Percentiles rank a stretch among this genome's conserved stretches.
These are phyloP conservation scores for Hydroisotoma schaefferi DNA, from an alignment of 2,888 invertebrate genomes.

Conservation along the genomic window DNA sequence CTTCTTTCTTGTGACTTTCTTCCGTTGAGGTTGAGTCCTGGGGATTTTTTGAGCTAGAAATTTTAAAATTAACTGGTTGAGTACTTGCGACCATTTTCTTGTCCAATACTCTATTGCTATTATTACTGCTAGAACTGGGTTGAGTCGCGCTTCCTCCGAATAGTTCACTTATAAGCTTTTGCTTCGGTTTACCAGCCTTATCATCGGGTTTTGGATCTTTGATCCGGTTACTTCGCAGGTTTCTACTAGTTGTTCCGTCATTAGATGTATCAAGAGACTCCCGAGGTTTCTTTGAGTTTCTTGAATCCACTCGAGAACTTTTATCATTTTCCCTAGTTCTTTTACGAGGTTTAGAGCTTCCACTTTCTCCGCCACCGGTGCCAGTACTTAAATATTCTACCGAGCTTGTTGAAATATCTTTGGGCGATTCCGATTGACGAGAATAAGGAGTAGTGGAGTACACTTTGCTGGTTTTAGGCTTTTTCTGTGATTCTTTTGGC, in stretches of 20 bases:
- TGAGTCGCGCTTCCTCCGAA: slow-evolving; percentile 27
- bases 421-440: too few species aligned
- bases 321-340: slow-evolving; percentile 23
- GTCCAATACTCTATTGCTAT: too few species aligned
- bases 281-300: slow-evolving; percentile 16
- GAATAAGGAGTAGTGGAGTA: too few species aligned
- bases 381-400: neutral
- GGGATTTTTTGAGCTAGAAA: neutral
- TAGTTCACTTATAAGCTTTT: slow-evolving; percentile 25
- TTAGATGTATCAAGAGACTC: neutral
- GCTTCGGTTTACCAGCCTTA: slow-evolving; percentile 11
- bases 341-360: slow-evolving; percentile 45
- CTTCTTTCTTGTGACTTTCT: neutral
- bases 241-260: slow-evolving; percentile 3
- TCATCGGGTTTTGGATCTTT: slow-evolving; percentile 5
- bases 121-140: too few species aligned
- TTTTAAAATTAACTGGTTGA: too few species aligned
- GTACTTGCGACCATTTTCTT: too few species aligned
- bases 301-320: slow-evolving; percentile 12
- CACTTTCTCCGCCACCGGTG: slow-evolving; percentile 50
- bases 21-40: neutral
- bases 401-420: too few species aligned
- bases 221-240: slow-evolving; percentile 1
- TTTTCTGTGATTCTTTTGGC: too few species aligned
- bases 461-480: too few species aligned